These are phyloP conservation scores for Brassicogethes aeneus DNA, from an alignment of 2,888 invertebrate genomes.

Conservation along the genomic window DNA sequence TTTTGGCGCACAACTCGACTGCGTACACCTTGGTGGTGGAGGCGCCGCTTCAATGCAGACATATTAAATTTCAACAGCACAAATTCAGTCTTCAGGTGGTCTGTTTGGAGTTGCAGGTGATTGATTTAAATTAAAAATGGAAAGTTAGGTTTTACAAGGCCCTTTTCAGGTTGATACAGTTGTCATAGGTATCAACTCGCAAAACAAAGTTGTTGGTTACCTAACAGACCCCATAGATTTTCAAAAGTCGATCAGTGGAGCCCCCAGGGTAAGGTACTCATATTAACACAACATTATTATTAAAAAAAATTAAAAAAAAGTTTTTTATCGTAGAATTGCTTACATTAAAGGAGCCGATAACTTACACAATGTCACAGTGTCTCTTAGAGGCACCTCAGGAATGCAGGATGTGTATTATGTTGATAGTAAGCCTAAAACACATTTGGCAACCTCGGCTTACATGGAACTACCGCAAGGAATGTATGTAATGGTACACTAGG, in stretches of 20 bases:
- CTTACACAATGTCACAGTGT: conserved; percentile 34
- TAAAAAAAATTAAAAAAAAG: conserved; percentile 2
- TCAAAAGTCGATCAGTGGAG: conserved; percentile 51
- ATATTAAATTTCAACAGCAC: conserved; percentile 26
- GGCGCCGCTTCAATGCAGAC: conserved; percentile 33
- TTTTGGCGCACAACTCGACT: conserved; percentile 31
- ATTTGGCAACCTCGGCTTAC: conserved; percentile 50
- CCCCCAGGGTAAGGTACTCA: conserved; percentile 51
- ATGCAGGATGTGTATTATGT: conserved; percentile 50
- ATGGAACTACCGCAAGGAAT: conserved; percentile 51
- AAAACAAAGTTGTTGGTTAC: conserved; percentile 44
- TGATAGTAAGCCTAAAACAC: conserved; percentile 36
- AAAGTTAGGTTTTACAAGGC: too few relatives aligned
- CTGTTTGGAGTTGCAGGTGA: not conserved
- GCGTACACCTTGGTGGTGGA: conserved; percentile 31
- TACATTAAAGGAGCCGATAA: conserved; percentile 30
- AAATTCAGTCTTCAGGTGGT: conserved; percentile 12
- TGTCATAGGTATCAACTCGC: conserved; percentile 32
- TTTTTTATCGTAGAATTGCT: conserved; percentile 29
- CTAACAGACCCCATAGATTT: conserved; percentile 50
- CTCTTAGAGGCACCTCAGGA: conserved; percentile 29
- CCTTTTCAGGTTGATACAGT: conserved; percentile 37
- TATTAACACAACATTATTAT: too few relatives aligned
- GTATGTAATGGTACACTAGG: too few relatives aligned
- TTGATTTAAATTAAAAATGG: not conserved